Base-by-base conservation (phyloP, 2,797 vertebrate genomes). In the Mus caroli region DNA sequence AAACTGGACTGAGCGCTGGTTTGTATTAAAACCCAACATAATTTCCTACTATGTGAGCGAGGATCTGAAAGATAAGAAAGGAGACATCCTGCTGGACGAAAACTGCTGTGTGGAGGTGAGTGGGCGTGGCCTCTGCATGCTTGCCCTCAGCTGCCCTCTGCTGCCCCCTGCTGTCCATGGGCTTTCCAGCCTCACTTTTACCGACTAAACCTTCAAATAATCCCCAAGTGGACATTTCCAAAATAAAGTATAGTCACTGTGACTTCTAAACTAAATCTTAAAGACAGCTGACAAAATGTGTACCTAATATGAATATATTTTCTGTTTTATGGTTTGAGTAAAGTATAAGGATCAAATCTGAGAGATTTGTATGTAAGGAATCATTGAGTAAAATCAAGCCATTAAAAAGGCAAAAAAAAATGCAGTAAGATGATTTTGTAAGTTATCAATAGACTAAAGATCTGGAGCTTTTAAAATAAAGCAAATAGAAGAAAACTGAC, bases 1-100 rank as follows among this genome's bases (percentile, higher is more conserved):
- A 99, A 99, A 99, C 87, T 99, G 99, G 99, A 99, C 99, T 0
- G 99, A 99, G 97, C 99, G 99, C 75, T 99, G 99, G 99, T 99
- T 99, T 98, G 98, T 99, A 86, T 98, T 99, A 85, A 99, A 99
- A 95, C 99, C 99, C 60, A 99, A 97, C 97, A 96, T 98, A 86
- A 99, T 99, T 95, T 99, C 99, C 46, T 99, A 99, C 97, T 99
- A 99, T 11, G 98, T 99, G 14, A 98, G 99, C 24, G 99, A 99
- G 98, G 99, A 99, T 98, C 98, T 99, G 97, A 98, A 99, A 2
- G 99, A 99, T 93, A 99, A 99, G 98, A 99, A 99, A 96, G 99
- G 99, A 96, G 99, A 99, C 88, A 99, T 99, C 97, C 1, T 99
- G 31, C 95, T 99, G 98, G 99, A 99, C 93, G 98, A 98, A 85